These are phyloP conservation scores for Lepidochrysops patricia DNA, from an alignment of 2,888 invertebrate species.

Conservation along the genomic window DNA sequence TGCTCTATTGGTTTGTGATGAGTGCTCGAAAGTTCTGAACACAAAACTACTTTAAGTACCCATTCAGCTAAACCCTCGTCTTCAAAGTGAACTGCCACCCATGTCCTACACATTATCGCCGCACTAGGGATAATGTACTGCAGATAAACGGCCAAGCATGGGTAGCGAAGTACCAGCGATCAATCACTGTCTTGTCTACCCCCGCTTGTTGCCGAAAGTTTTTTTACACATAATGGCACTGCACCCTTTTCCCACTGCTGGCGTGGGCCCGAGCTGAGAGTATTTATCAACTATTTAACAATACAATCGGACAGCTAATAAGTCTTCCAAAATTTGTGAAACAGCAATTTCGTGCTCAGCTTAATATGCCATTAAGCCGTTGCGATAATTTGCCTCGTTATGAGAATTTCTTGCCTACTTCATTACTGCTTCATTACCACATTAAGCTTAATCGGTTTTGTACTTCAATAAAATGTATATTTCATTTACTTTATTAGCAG, in stretches of 20 bases:
- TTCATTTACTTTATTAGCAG: background rate
- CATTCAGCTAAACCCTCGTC: background rate
- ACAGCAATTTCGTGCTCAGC: background rate
- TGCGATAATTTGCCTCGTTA: background rate
- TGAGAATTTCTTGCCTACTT: background rate
- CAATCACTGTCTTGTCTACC: constrained; percentile 62
- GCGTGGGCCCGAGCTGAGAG: background rate
- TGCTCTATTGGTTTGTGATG: background rate
- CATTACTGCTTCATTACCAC: background rate
- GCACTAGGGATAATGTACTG: background rate
- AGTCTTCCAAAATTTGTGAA: constrained; percentile 7
- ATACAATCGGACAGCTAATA: constrained; percentile 6
- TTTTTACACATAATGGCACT: constrained; percentile 18
- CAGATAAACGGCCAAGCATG: background rate
- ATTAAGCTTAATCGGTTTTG: background rate
- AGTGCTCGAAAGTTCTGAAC: background rate
- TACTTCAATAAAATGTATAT: background rate
- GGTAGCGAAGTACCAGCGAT: constrained; percentile 19
- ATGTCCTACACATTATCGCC: constrained; percentile 7
- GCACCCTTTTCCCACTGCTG: background rate
- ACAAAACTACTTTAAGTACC: background rate
- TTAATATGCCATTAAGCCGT: background rate
- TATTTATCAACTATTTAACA: constrained; percentile 3
- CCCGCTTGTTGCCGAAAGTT: constrained; percentile 32
- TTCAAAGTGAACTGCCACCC: background rate